Conservation (phyloP, 1,140 invertebrate genomes). For the Zaprionus lachaisei region DNA sequence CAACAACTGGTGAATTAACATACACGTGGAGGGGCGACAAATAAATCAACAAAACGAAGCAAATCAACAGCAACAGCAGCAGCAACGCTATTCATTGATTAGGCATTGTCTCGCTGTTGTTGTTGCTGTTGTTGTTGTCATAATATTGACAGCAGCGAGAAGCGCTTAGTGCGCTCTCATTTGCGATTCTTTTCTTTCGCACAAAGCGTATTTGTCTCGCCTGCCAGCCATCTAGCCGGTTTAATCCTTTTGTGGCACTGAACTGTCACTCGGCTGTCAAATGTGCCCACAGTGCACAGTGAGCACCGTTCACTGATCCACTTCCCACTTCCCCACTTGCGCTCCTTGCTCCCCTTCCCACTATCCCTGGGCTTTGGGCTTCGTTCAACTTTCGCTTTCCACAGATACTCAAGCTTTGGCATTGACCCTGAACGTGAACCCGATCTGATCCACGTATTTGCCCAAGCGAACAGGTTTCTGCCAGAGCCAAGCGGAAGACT, state of each 20-base stretch:
- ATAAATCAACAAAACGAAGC: conserved; percentile 23
- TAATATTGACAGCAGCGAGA: conserved; percentile 1
- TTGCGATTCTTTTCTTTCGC: conserved; percentile 5
- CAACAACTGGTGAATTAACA: conserved; percentile 1
- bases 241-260: conserved; percentile 35
- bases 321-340: not conserved
- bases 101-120: not conserved
- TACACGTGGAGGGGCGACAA: conserved; percentile 19
- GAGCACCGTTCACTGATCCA: not conserved
- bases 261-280: conserved; percentile 11
- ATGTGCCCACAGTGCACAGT: not conserved
- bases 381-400: conserved; percentile 29
- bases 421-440: conserved; percentile 45
- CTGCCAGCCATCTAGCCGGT: not conserved
- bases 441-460: conserved; percentile 16
- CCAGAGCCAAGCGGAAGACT: conserved; percentile 54
- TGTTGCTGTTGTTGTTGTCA: not conserved
- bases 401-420: conserved; percentile 12
- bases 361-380: no score
- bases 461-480: conserved; percentile 18
- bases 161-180: not conserved
- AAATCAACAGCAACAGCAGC: conserved; percentile 4
- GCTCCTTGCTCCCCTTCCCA: no score
- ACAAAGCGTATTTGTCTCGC: not conserved
- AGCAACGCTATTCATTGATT: conserved; percentile 14